Evolutionary conservation across 2,888 invertebrate genomes (phyloP).

Genomic region (Sepiola atlantica): DNA sequence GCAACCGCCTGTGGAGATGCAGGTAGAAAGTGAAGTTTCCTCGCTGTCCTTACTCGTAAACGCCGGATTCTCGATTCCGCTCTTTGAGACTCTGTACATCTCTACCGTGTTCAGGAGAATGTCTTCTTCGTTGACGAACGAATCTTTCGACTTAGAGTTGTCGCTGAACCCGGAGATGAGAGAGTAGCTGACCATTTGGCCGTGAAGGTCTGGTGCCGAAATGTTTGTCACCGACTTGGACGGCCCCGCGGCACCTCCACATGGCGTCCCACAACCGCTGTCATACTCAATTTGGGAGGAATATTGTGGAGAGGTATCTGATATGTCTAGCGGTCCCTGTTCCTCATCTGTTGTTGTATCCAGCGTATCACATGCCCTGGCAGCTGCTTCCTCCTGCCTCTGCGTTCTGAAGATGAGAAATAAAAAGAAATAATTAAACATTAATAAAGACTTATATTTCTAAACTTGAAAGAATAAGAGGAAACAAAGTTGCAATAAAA

Average conservation of each 20-base stretch:
- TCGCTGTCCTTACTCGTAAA: background rate
- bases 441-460: background rate
- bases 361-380: background rate
- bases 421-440: background rate
- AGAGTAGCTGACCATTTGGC: conserved; percentile 38
- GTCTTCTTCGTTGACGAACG: conserved; percentile 39
- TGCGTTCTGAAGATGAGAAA: background rate
- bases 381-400: conserved; percentile 35
- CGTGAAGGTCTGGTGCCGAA: background rate
- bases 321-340: background rate
- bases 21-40: conserved; percentile 17
- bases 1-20: background rate
- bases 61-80: conserved; percentile 35
- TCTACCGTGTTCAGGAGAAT: background rate
- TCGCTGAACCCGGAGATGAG: conserved; percentile 33
- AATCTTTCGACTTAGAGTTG: conserved; percentile 22
- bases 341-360: background rate
- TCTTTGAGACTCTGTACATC: background rate
- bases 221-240: conserved; percentile 40
- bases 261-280: background rate
- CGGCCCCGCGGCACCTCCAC: conserved; percentile 1
- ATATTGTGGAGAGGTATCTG: background rate
- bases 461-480: background rate
- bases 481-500: too few species aligned
- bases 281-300: conserved; percentile 4